Evolutionary conservation across 2,888 invertebrate genomes (phyloP).

Genomic region (Platycheirus albimanus): DNA sequence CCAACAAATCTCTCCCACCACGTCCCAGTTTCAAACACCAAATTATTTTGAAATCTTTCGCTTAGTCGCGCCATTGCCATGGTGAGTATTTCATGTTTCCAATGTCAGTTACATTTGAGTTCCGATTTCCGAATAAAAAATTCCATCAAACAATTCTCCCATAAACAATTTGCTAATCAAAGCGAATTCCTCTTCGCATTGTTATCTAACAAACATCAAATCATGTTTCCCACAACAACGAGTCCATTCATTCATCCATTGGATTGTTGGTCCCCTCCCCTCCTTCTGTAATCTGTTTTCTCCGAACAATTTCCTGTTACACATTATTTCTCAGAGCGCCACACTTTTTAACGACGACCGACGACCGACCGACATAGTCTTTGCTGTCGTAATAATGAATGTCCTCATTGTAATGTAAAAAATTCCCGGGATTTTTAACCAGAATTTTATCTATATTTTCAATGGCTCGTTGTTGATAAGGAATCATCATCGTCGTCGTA

Average conservation of each 20-base stretch:
- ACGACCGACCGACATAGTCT: background rate
- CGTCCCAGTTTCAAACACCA: too few relatives aligned
- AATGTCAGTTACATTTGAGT: too few relatives aligned
- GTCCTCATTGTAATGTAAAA: conserved; percentile 55
- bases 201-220: conserved; percentile 53
- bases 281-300: conserved; percentile 47
- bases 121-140: background rate
- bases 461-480: conserved; percentile 2
- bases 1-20: too few relatives aligned
- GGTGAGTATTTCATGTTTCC: too few relatives aligned
- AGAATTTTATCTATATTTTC: conserved; percentile 21
- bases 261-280: conserved; percentile 20
- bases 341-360: conserved; percentile 26
- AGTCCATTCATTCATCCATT: conserved; percentile 61
- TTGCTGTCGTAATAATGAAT: conserved; percentile 39
- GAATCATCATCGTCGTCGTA: background rate
- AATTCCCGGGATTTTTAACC: conserved; percentile 27
- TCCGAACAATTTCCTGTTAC: conserved; percentile 61
- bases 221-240: conserved; percentile 67
- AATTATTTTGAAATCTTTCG: too few relatives aligned
- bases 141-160: conserved; percentile 26
- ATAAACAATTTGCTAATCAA: conserved; percentile 27
- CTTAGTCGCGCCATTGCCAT: too few relatives aligned
- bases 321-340: conserved; percentile 45
- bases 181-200: conserved; percentile 47